Conservation (phyloP, 2,888 invertebrate species). For the Cephus pygmeus region DNA sequence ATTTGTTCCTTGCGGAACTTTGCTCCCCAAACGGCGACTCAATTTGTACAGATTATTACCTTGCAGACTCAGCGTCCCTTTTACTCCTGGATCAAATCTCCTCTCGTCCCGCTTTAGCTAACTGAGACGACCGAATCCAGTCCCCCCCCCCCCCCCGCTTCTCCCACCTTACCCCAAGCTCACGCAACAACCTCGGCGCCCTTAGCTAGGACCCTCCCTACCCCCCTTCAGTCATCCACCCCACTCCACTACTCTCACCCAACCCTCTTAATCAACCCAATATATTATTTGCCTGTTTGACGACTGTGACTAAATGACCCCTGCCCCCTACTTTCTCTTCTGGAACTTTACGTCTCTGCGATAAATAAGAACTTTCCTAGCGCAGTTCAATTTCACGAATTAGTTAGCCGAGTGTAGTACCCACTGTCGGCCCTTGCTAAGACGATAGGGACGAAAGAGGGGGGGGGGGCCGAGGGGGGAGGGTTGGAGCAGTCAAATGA, state of each 20-base stretch:
- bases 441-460: not conserved
- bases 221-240: not conserved
- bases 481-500: not conserved
- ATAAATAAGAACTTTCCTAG: conserved; percentile 7
- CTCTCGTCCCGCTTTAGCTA: not conserved
- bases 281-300: conserved; percentile 23
- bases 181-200: not conserved
- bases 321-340: not conserved
- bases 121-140: not conserved
- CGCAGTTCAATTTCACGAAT: conserved; percentile 1
- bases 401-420: not conserved
- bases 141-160: not conserved
- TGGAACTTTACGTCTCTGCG: not conserved
- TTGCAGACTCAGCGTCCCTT: conserved; percentile 7
- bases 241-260: not conserved
- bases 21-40: conserved; percentile 17
- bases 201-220: too few species aligned
- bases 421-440: not conserved
- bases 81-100: not conserved
- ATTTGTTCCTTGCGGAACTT: conserved; percentile 12
- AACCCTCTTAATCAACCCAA: conserved; percentile 20
- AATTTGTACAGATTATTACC: conserved; percentile 25
- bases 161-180: not conserved
- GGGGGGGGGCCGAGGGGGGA: too few species aligned
- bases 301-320: conserved; percentile 21